Percentiles rank a stretch among this genome's conserved stretches.
These are phyloP conservation scores for Eupithecia subfuscata DNA, from an alignment of 2,888 invertebrate species.

Conservation along the genomic window DNA sequence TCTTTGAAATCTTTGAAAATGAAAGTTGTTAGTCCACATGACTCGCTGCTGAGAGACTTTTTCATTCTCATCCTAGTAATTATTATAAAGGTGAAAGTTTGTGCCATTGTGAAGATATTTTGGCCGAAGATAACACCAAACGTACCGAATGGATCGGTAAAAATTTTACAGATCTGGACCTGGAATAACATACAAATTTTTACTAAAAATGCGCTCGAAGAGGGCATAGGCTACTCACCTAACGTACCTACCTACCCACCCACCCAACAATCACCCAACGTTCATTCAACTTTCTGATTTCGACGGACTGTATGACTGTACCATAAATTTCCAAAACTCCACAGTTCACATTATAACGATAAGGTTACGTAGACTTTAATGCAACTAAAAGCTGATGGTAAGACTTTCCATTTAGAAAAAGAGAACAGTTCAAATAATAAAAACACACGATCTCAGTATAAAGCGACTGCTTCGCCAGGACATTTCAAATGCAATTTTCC, in stretches of 20 bases:
- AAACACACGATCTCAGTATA: slow-evolving; percentile 13
- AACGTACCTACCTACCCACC: too few relatives aligned
- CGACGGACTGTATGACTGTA: background rate
- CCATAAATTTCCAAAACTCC: background rate
- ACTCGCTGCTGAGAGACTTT: too few relatives aligned
- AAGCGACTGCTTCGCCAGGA: slow-evolving; percentile 9
- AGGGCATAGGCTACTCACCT: too few relatives aligned
- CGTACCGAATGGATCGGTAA: too few relatives aligned
- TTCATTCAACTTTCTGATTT: background rate
- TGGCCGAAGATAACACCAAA: too few relatives aligned
- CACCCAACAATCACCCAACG: background rate
- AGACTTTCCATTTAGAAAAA: background rate
- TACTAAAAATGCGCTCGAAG: too few relatives aligned
- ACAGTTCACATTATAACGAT: background rate
- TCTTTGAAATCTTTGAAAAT: too few relatives aligned
- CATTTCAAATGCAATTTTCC: slow-evolving; percentile 23
- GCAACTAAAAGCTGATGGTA: background rate
- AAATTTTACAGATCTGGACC: too few relatives aligned
- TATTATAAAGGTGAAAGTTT: too few relatives aligned
- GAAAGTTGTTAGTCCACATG: too few relatives aligned
- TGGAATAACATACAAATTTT: too few relatives aligned
- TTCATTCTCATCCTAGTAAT: background rate
- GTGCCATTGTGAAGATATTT: too few relatives aligned
- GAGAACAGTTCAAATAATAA: slow-evolving; percentile 7
- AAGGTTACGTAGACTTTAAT: background rate